Evolutionary conservation across 2,113 vertebrate genomes (phyloP).

Genomic region (Suricata suricatta): DNA sequence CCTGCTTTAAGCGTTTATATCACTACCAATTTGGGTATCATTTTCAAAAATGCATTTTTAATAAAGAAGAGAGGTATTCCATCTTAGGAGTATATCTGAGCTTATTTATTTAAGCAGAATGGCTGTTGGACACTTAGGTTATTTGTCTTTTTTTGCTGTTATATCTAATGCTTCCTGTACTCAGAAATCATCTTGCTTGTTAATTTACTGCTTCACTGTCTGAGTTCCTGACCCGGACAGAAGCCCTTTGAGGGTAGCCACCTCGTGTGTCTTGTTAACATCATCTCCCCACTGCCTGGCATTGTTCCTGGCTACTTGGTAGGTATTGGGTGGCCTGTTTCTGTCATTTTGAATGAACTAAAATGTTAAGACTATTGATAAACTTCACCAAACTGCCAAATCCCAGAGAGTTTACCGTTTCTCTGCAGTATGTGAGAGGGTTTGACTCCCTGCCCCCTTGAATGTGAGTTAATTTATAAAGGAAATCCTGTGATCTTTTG

Average conservation of each 20-base stretch:
- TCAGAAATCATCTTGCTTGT: not conserved
- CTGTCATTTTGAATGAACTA: slow-evolving; percentile 1
- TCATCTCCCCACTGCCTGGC: not conserved
- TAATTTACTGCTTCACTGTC: not conserved
- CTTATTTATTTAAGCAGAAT: not conserved
- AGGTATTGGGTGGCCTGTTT: not conserved
- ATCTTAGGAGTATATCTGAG: not conserved
- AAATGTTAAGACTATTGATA: not conserved
- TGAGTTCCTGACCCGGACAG: not conserved
- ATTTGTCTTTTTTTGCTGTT: not conserved
- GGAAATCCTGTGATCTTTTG: not conserved
- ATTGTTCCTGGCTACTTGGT: not conserved
- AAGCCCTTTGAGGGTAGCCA: not conserved
- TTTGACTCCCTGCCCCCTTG: not conserved
- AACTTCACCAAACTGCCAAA: not conserved
- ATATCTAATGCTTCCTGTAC: not conserved
- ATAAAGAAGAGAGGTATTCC: not conserved
- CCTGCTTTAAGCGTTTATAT: not conserved
- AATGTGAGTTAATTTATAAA: not conserved
- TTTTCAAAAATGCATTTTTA: slow-evolving; percentile 26
- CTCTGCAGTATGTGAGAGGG: not conserved
- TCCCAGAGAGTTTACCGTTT: not conserved
- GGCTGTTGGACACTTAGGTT: not conserved
- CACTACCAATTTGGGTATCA: not conserved
- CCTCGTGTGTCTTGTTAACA: not conserved